Conservation (phyloP, 2,888 invertebrate genomes). For the Salpingus planirostris region DNA sequence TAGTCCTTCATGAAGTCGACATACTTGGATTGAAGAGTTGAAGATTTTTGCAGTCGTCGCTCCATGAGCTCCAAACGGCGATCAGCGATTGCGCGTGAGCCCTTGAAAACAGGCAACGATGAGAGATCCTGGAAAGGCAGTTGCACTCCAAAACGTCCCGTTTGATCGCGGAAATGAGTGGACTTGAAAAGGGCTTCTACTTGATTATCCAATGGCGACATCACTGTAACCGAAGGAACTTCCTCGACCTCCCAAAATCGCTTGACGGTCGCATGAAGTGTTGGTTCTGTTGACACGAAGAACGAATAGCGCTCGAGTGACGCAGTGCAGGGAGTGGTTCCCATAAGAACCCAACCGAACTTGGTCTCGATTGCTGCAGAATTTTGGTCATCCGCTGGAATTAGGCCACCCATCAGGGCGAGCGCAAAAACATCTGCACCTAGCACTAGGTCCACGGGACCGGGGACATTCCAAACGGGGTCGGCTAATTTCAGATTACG, state of each 20-base stretch:
- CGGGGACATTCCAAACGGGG: not conserved
- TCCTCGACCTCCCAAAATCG: slow-evolving; percentile 1
- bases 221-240: not conserved
- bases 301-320: not conserved
- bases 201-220: not conserved
- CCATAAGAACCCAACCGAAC: not conserved
- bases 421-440: slow-evolving; percentile 1
- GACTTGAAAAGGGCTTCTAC: not conserved
- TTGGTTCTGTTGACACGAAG: not conserved
- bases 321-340: not conserved
- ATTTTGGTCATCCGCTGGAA: not conserved
- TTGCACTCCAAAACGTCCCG: slow-evolving; percentile 1
- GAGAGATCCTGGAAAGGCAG: not conserved
- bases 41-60: not conserved
- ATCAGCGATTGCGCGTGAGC: not conserved
- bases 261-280: not conserved
- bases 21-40: not conserved
- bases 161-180: not conserved
- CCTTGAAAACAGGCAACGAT: not conserved
- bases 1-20: slow-evolving; percentile 11
- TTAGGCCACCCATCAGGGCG: not conserved
- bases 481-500: not conserved
- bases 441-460: not conserved
- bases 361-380: not conserved
- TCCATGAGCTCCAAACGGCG: not conserved